phyloP scores from a whole-genome alignment of 2,888 invertebrate genomes.

The Strigamia maritima region DNA sequence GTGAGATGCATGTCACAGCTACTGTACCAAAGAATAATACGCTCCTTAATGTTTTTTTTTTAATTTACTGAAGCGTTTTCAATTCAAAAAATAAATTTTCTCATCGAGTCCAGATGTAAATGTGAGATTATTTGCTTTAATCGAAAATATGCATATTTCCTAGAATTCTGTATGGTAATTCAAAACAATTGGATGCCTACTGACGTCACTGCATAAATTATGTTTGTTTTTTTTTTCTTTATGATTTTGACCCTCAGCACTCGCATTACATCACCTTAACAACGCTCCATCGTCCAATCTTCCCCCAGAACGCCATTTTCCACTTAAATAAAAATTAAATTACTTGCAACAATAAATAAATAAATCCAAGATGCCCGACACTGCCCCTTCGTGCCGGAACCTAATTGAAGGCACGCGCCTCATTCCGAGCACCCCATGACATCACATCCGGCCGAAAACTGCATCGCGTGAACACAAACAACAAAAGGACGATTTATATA shows the following conservation, averaged over 20 bases:
- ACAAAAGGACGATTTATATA: conserved; percentile 34
- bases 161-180: too few relatives aligned
- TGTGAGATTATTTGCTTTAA: too few relatives aligned
- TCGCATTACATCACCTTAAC: too few relatives aligned
- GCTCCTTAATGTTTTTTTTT: neutral
- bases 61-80: too few relatives aligned
- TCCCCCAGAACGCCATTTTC: neutral
- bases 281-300: too few relatives aligned
- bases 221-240: too few relatives aligned
- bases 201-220: too few relatives aligned
- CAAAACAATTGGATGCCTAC: too few relatives aligned
- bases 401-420: conserved; percentile 25
- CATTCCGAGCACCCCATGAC: conserved; percentile 26
- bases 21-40: neutral
- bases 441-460: conserved; percentile 18
- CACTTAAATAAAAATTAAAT: neutral
- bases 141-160: too few relatives aligned
- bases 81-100: too few relatives aligned
- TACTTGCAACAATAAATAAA: neutral
- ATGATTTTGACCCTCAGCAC: too few relatives aligned
- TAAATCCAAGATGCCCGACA: neutral
- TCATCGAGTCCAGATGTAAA: too few relatives aligned
- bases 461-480: conserved; percentile 19
- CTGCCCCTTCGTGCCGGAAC: conserved; percentile 19
- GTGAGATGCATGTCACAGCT: neutral